Conservation (phyloP, 37 sponge, comb jelly and placozoan species). For the Petrosia ficiformis region DNA sequence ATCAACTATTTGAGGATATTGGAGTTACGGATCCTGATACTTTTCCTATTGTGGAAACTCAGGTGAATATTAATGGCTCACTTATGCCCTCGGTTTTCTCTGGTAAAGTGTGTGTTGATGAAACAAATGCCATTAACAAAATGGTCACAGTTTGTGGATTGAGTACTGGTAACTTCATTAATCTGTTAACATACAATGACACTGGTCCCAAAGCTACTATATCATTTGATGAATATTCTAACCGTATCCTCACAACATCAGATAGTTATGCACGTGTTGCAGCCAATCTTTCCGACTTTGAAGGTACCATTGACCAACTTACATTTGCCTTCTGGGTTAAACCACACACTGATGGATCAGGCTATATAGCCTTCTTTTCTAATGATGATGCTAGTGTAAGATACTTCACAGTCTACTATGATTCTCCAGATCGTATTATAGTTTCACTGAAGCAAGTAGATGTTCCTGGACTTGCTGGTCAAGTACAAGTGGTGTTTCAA, state of each 20-base stretch:
- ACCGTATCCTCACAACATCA: constrained; percentile 16
- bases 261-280: constrained; percentile 8
- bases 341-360: constrained; percentile 17
- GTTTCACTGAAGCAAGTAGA: constrained; percentile 43
- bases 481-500: constrained; percentile 59
- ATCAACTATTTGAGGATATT: constrained; percentile 7
- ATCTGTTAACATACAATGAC: not conserved
- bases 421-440: constrained; percentile 26
- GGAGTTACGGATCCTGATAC: constrained; percentile 47
- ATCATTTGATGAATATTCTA: constrained; percentile 9
- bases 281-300: constrained; percentile 16
- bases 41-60: constrained; percentile 15
- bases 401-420: constrained; percentile 61
- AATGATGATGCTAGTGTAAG: constrained; percentile 38
- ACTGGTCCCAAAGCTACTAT: not conserved
- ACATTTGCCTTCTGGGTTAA: constrained; percentile 58
- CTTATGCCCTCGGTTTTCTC: constrained; percentile 39
- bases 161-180: not conserved
- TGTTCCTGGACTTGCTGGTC: constrained; percentile 26
- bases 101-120: constrained; percentile 55
- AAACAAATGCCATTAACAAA: constrained; percentile 31
- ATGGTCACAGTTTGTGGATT: constrained; percentile 48
- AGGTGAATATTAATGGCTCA: constrained; percentile 24
- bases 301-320: constrained; percentile 29
- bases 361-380: constrained; percentile 49